Percentiles rank a stretch among this genome's conserved stretches.
These are phyloP conservation scores for Cylloceria caligata DNA, from an alignment of 2,888 invertebrate species.

Conservation along the genomic window DNA sequence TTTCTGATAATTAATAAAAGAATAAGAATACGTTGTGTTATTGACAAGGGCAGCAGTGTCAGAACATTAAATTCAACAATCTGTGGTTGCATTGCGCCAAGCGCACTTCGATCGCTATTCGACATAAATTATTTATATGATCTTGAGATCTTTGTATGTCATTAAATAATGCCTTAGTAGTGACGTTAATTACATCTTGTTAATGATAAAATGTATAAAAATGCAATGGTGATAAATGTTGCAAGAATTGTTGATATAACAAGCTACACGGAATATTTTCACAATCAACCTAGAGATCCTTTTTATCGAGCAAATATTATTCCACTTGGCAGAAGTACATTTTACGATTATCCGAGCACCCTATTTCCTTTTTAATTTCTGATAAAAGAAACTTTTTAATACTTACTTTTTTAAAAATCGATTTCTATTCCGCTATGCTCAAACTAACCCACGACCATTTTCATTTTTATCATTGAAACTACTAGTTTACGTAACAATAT, in stretches of 20 bases:
- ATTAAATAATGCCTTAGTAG: constrained; percentile 53
- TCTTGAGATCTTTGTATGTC: constrained; percentile 55
- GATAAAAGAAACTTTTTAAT: no score
- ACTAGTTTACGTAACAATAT: no score
- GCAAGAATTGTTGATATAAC: constrained; percentile 56
- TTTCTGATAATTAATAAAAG: no score
- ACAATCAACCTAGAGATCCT: background rate
- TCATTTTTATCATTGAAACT: no score
- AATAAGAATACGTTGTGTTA: constrained; percentile 13
- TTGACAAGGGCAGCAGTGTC: constrained; percentile 45
- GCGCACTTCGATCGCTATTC: constrained; percentile 62
- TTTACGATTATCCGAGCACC: no score
- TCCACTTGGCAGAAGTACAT: no score
- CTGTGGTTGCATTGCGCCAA: constrained; percentile 23
- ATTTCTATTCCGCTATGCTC: no score
- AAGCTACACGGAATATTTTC: constrained; percentile 10
- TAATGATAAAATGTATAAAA: constrained; percentile 60
- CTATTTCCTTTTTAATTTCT: no score
- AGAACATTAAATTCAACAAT: constrained; percentile 15
- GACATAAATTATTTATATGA: constrained; percentile 62
- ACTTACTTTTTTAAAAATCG: no score
- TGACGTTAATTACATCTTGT: constrained; percentile 49
- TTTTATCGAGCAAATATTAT: no score
- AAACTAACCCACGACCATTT: no score
- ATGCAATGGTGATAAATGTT: constrained; percentile 24